Base-by-base conservation (phyloP, 2,113 vertebrate species). In the Chunga burmeisteri region DNA sequence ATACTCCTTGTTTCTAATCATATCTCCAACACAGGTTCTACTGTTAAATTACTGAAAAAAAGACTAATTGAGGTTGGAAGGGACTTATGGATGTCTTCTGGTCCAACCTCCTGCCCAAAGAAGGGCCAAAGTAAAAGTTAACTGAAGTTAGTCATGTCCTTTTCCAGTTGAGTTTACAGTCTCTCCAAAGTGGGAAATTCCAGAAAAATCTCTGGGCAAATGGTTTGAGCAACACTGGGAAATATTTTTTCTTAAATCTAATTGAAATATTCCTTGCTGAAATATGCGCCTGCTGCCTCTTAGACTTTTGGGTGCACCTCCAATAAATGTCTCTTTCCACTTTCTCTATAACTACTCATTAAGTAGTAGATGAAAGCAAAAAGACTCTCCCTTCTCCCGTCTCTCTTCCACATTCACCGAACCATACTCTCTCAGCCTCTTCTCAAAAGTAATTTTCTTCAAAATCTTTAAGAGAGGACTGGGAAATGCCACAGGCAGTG, bases 161-260 rank as follows among this genome's bases (percentile, higher is more conserved):
- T 75, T 56, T 25, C 17, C 13, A 38, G 20, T 5, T 46, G 14
- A 71, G 25, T 61, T 66, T 67, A 58, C 2, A 84, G 19, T 40
- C 19, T 88, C 44, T 75, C 25, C 16, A 40, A 73, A 75, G 23
- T 12, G 22, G 8, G 22, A 85, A 3, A 18, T 63, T 58, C 15
- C 42, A 27, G 10, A 74, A 87, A 71, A 90, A 50, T 49, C 32
- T 29, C 70, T 75, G 20, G 9, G 8, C 4, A 67, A 89, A 59
- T 0, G 0, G 10, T 50, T 50, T 70, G 13, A 85, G 7, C 6
- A 46, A 59, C 8, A 44, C 2, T 11, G 13, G 67, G 16, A 55
- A 9, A 1, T 3, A 5, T 55, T 38, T 59, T 62, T 61, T 56
- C 2, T 74, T 55, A 46, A 15, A 58, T 16, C 3, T 52, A 56